Percentiles rank a stretch among this genome's conserved stretches.
Conservation (phyloP, 2,888 invertebrate genomes). For the Rhamnusium bicolor region DNA sequence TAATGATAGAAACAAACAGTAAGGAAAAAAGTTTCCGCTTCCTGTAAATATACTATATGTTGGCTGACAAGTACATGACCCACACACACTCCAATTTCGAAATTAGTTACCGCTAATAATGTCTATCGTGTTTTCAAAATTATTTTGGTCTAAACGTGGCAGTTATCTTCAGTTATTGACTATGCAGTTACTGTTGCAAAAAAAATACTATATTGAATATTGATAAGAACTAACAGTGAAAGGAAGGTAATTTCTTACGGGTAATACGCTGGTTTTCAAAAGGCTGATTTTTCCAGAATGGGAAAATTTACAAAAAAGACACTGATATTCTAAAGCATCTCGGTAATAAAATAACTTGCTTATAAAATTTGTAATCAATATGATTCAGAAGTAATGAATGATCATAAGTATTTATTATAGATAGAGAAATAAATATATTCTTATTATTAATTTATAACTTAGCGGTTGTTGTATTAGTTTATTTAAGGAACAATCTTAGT, state of each 20-base stretch:
- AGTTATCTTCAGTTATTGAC: too few species aligned
- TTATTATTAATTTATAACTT: too few species aligned
- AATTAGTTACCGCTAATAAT: too few species aligned
- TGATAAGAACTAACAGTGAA: not conserved
- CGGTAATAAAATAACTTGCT: not conserved
- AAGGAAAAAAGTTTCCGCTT: too few species aligned
- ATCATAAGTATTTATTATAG: not conserved
- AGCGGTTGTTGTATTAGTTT: too few species aligned
- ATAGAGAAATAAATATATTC: not conserved
- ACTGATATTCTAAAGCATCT: not conserved
- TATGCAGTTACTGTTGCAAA: not conserved
- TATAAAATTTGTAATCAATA: not conserved
- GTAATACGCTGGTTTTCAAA: not conserved
- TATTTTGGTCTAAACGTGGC: too few species aligned
- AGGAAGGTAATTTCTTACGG: not conserved
- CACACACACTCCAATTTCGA: too few species aligned
- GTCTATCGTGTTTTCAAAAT: too few species aligned
- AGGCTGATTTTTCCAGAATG: not conserved
- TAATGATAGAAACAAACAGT: too few species aligned
- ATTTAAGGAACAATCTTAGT: too few species aligned
- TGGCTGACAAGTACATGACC: too few species aligned
- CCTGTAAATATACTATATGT: too few species aligned
- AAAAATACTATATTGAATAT: not conserved
- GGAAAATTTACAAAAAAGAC: not conserved
- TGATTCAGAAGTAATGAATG: not conserved